These are phyloP conservation scores for Lomographa bimaculata DNA, from an alignment of 2,888 invertebrate species.

Conservation along the genomic window DNA sequence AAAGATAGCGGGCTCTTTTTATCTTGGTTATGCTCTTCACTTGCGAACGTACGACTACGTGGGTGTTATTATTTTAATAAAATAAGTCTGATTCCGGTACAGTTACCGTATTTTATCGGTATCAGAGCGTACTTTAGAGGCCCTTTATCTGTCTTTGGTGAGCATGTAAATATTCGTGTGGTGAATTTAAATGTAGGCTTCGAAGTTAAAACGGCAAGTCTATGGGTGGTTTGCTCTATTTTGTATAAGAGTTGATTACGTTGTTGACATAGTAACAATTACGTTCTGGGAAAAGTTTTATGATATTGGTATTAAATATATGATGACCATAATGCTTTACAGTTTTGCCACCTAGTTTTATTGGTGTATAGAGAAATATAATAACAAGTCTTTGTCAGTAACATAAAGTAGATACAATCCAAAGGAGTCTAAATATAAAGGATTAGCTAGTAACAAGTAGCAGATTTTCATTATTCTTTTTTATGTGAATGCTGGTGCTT, in stretches of 20 bases:
- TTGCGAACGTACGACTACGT: conserved; percentile 59
- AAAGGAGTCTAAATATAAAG: no score
- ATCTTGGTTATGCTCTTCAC: conserved; percentile 49
- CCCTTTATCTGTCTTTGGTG: conserved; percentile 31
- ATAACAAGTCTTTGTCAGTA: no score
- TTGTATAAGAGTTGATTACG: conserved; percentile 1
- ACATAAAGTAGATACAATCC: no score
- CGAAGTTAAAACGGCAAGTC: conserved; percentile 2
- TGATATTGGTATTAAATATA: no score
- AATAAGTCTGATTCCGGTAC: conserved; percentile 47
- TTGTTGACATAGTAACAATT: no score
- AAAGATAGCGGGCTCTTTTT: conserved; percentile 14
- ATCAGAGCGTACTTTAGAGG: conserved; percentile 7
- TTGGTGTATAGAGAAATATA: no score
- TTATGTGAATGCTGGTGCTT: no score
- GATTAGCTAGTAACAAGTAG: no score
- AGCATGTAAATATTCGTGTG: conserved; percentile 25
- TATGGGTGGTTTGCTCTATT: conserved; percentile 5
- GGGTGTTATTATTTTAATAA: conserved; percentile 67
- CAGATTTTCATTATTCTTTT: no score
- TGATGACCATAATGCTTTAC: no score
- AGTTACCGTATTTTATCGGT: conserved; percentile 33
- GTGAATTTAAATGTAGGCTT: conserved; percentile 16
- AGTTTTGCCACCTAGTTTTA: no score
- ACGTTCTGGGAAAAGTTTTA: no score